phyloP scores from a whole-genome alignment of 2,113 vertebrate species.

The Burhinus bistriatus region DNA sequence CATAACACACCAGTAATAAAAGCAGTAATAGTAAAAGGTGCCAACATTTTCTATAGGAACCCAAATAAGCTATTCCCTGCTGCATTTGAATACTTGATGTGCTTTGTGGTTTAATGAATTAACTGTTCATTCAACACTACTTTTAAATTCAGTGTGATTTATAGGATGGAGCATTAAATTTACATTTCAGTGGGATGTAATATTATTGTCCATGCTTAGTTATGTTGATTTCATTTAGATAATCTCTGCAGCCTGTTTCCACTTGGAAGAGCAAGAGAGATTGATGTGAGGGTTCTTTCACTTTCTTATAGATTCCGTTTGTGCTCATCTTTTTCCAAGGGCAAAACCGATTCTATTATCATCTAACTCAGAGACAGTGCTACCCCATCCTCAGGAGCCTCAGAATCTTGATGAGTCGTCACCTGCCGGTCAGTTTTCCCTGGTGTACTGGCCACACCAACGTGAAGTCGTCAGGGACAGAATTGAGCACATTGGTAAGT shows the following conservation, averaged over 20 bases:
- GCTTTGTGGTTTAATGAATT: neutral
- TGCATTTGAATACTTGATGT: neutral
- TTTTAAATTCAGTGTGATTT: slow-evolving; percentile 21
- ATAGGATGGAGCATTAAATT: neutral
- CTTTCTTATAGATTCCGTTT: slow-evolving; percentile 19
- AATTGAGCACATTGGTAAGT: slow-evolving; percentile 76
- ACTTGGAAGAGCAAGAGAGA: neutral
- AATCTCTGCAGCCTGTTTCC: neutral
- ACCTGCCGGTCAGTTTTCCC: slow-evolving; percentile 44
- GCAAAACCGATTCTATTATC: slow-evolving; percentile 72
- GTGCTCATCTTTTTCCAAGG: slow-evolving; percentile 53
- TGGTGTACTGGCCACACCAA: slow-evolving; percentile 74
- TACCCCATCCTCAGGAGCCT: slow-evolving; percentile 61
- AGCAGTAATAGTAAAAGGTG: neutral
- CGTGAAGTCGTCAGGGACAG: slow-evolving; percentile 74
- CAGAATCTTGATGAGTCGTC: slow-evolving; percentile 63
- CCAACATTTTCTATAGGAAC: neutral
- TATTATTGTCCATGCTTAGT: neutral
- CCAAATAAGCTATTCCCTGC: neutral
- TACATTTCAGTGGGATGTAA: neutral
- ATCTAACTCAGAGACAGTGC: slow-evolving; percentile 59
- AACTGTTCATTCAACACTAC: neutral
- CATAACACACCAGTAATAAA: neutral
- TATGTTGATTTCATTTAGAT: neutral
- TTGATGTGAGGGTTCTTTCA: neutral